Percentiles rank a stretch among this genome's conserved stretches.
These are phyloP conservation scores for Microctonus hyperodae DNA, from an alignment of 2,888 invertebrate genomes.

Conservation along the genomic window DNA sequence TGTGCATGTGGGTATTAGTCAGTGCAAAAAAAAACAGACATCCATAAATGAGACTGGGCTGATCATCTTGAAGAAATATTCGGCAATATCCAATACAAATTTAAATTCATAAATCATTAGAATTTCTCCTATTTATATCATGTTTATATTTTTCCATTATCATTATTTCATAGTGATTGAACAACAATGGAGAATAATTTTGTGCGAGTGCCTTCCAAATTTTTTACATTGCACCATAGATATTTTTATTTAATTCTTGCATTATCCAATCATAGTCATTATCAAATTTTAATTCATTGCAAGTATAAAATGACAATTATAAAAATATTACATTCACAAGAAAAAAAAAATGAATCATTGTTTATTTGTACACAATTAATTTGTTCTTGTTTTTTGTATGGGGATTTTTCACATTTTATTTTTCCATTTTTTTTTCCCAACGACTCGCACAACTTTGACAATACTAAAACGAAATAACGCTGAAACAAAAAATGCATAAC, in stretches of 20 bases:
- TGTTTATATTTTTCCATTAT: neutral
- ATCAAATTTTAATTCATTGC: neutral
- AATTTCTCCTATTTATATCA: neutral
- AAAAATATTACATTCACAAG: neutral
- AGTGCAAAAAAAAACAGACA: constrained; percentile 39
- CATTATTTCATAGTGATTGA: neutral
- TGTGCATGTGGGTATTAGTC: constrained; percentile 42
- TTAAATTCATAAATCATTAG: neutral
- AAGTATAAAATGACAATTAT: neutral
- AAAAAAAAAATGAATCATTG: neutral
- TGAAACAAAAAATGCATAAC: constrained; percentile 7
- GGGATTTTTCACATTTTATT: too few relatives aligned
- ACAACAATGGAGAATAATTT: constrained; percentile 49
- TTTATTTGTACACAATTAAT: neutral
- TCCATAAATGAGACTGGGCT: neutral
- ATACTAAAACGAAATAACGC: neutral
- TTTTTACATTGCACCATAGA: constrained; percentile 45
- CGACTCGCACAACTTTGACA: neutral
- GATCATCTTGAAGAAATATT: neutral
- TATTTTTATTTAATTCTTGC: constrained; percentile 34
- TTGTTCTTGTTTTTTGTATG: neutral
- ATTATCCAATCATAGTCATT: constrained; percentile 20
- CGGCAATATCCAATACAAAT: neutral
- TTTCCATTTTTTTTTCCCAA: constrained; percentile 1
- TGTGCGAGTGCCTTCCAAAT: constrained; percentile 62